Percentiles rank a stretch among this genome's conserved stretches.
phyloP scores from a whole-genome alignment of 2,888 invertebrate species.

The Heteropelma amictum region DNA sequence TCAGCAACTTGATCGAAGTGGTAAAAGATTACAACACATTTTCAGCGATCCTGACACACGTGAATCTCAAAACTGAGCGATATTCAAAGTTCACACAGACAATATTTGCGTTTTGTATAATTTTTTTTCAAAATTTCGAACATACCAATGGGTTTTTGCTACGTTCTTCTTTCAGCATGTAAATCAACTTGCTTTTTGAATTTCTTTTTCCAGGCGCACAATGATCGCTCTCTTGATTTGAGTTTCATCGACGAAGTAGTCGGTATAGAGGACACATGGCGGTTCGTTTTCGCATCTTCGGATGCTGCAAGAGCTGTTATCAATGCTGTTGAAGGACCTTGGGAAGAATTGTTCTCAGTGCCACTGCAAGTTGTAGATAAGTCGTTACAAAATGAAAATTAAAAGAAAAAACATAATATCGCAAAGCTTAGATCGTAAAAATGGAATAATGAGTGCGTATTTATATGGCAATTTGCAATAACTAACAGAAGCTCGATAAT shows the following conservation, averaged over 20 bases:
- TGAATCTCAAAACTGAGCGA: not conserved
- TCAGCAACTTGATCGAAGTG: constrained; percentile 80
- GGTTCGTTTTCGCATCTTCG: constrained; percentile 77
- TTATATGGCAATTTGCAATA: constrained; percentile 17
- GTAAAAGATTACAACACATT: too few species aligned
- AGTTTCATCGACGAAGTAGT: constrained; percentile 80
- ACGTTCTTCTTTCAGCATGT: too few species aligned
- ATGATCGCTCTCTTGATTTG: constrained; percentile 71
- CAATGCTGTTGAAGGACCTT: constrained; percentile 79
- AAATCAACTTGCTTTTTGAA: too few species aligned
- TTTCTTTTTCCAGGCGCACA: constrained; percentile 67
- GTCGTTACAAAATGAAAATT: too few species aligned
- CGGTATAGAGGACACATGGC: constrained; percentile 79
- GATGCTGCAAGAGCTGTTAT: constrained; percentile 78
- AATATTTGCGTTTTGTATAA: constrained; percentile 14
- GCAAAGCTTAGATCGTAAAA: constrained; percentile 28
- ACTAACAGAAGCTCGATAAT: not conserved
- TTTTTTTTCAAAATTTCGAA: not conserved
- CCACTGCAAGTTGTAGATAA: constrained; percentile 76
- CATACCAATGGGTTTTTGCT: too few species aligned
- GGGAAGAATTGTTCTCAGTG: constrained; percentile 80
- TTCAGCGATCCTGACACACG: not conserved
- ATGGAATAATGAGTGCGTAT: not conserved
- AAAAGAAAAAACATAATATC: too few species aligned
- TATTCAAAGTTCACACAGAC: too few species aligned